Conservation (phyloP, 2,888 invertebrate genomes). For the Synanthedon vespiformis region DNA sequence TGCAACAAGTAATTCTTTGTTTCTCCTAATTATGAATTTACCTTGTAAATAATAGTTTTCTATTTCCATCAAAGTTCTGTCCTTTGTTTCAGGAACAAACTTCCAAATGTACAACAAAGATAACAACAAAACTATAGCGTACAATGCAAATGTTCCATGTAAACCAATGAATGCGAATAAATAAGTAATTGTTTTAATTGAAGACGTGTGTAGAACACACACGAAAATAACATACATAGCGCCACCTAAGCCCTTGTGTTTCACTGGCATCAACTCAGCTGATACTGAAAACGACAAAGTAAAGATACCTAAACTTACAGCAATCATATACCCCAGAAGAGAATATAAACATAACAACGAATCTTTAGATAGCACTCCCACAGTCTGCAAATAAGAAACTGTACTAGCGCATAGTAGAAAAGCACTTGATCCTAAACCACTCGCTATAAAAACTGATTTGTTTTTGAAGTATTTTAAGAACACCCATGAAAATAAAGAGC, state of each 20-base stretch:
- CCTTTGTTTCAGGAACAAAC: constrained; percentile 12
- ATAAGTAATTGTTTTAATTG: constrained; percentile 11
- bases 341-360: constrained; percentile 9
- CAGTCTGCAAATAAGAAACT: not conserved
- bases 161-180: constrained; percentile 8
- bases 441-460: constrained; percentile 7
- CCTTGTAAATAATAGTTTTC: constrained; percentile 10
- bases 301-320: constrained; percentile 7
- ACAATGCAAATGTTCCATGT: constrained; percentile 12
- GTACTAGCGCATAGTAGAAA: not conserved
- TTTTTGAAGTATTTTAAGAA: constrained; percentile 10
- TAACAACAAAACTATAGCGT: constrained; percentile 5
- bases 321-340: constrained; percentile 7
- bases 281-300: constrained; percentile 7
- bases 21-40: constrained; percentile 1
- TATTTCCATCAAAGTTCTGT: constrained; percentile 10
- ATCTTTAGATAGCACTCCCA: constrained; percentile 5
- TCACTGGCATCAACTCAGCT: constrained; percentile 13
- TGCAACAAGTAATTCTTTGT: not conserved
- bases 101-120: constrained; percentile 8
- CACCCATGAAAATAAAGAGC: constrained; percentile 3
- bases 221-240: constrained; percentile 8
- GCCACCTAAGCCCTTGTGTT: constrained; percentile 11
- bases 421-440: not conserved
- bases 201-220: constrained; percentile 7